phyloP scores from a whole-genome alignment of 2,797 vertebrate genomes.

The Sebastes steindachneri region DNA sequence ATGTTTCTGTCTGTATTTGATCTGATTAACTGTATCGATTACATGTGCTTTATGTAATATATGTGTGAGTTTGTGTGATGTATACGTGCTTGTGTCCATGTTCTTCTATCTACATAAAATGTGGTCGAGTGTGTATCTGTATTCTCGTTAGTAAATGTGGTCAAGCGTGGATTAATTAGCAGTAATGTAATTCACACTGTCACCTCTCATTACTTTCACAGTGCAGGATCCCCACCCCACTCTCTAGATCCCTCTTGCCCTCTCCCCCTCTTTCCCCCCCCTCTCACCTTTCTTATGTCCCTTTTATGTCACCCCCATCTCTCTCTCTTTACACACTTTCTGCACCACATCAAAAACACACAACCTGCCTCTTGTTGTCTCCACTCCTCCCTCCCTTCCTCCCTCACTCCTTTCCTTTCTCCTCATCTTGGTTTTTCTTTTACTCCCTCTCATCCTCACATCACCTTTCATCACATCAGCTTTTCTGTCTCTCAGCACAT shows the following conservation, averaged over 20 bases:
- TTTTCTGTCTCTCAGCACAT: constrained; percentile 23
- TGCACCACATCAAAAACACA: background rate
- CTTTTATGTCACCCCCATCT: background rate
- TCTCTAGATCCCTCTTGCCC: constrained; percentile 7
- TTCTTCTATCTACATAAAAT: constrained; percentile 14
- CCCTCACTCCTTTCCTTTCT: background rate
- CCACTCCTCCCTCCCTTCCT: background rate
- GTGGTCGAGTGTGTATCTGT: constrained; percentile 46
- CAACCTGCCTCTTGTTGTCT: background rate
- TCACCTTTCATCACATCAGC: constrained; percentile 33
- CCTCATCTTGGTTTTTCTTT: constrained; percentile 17
- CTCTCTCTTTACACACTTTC: background rate
- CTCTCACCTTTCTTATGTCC: constrained; percentile 11
- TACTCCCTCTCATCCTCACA: constrained; percentile 18
- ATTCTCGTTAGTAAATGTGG: constrained; percentile 68
- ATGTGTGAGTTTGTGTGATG: background rate
- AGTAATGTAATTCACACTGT: constrained; percentile 76
- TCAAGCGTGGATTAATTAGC: constrained; percentile 80
- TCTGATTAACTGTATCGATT: background rate
- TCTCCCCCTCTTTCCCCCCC: background rate
- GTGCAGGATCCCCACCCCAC: constrained; percentile 26
- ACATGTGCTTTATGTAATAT: background rate
- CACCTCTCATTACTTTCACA: constrained; percentile 72
- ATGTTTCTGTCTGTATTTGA: background rate
- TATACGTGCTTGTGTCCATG: background rate